phyloP scores from a whole-genome alignment of 2,113 vertebrate species.

The Eolophus roseicapilla region DNA sequence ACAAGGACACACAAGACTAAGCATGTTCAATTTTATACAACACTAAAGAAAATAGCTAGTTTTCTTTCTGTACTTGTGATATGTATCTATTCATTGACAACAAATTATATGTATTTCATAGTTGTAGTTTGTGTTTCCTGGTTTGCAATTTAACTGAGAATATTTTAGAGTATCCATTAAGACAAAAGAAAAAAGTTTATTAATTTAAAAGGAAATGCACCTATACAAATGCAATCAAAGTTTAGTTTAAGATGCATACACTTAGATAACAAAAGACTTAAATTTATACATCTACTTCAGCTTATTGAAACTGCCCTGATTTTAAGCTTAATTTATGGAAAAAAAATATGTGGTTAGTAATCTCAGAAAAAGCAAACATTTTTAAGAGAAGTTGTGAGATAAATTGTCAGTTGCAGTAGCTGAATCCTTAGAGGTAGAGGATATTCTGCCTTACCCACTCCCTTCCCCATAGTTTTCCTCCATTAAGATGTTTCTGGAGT shows the following conservation, averaged over 20 bases:
- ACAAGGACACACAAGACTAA: neutral
- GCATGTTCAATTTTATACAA: neutral
- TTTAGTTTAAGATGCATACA: neutral
- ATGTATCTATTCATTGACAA: fast-evolving
- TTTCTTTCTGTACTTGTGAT: neutral
- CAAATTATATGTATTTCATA: neutral
- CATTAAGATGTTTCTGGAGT: neutral
- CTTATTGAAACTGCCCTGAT: neutral
- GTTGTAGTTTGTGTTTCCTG: neutral
- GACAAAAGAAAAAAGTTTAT: neutral
- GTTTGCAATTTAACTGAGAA: neutral
- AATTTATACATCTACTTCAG: neutral
- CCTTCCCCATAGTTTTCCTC: neutral
- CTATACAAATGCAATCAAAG: neutral
- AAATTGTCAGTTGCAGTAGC: neutral
- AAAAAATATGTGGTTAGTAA: neutral
- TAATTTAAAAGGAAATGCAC: neutral
- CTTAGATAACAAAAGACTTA: neutral
- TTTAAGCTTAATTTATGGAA: neutral
- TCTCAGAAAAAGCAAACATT: neutral
- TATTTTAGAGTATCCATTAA: neutral
- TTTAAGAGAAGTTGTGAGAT: neutral
- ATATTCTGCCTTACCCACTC: neutral
- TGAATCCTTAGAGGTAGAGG: neutral
- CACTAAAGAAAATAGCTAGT: neutral